Evolutionary conservation across 2,888 invertebrate genomes (phyloP), one percentile per base, ranked within the genome.

Genomic region (Lasioglossum villosulum): DNA sequence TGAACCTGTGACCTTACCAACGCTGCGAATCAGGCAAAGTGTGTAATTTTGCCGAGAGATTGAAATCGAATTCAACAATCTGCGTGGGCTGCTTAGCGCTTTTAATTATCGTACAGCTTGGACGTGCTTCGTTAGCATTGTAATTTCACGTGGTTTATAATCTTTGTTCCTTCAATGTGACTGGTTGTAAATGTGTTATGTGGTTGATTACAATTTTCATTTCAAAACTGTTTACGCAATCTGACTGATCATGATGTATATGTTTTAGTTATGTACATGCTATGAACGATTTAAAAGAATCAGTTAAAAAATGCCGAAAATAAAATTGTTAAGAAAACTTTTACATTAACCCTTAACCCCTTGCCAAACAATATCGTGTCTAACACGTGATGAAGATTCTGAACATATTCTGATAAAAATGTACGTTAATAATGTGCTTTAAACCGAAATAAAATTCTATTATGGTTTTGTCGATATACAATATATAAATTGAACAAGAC

Each of bases 1-100:
- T 80, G 39, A 84, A 66, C 75, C 52, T 14, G 56, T 8, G 66
- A 30, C 16, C 76, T 75, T 56, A 30, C n/a, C 70, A 48, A 37
- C 23, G 66, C 27, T 39, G 30, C 10, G 68, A 66, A 39, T 23
- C 37, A 19, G 34, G 48, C 48, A 30, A 75, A 72, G 23, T 37
- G 82, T n/a, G 63, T 23, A 52, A 72, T 72, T 42, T 72, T n/a
- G 23, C 27, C 3, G n/a, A 63, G n/a, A 71, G 39, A 77, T 68
- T 45, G 48, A 52, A 70, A 77, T 77, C 34, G 30, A 45, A 63
- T 48, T 45, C 39, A 63, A 30, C 45, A 45, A 19, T 48, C 30
- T 27, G 30, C 73, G 34, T 52, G 73, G 73, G 42, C 71, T 42
- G 71, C 37, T 27, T 42, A n/a, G 42, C 42, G 71, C 27, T 71